Evolutionary conservation across 2,113 vertebrate species (phyloP).

Genomic region (Xiphophorus hellerii): DNA sequence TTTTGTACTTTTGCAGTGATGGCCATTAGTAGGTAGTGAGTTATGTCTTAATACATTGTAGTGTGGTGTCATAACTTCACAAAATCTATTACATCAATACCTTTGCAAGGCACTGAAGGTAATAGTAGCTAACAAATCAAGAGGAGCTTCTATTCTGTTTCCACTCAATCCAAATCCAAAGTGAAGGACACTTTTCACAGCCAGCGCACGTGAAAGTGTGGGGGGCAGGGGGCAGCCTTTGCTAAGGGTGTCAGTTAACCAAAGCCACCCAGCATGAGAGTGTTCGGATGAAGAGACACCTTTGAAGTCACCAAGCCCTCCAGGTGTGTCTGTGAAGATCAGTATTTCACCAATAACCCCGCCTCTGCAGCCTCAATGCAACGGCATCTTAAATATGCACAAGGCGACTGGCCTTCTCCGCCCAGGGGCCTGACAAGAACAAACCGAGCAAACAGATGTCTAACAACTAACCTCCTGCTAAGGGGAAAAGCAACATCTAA

Average conservation of each 20-base stretch:
- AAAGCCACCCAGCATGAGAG: conserved; percentile 60
- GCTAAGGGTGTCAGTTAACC: conserved; percentile 73
- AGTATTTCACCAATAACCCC: conserved; percentile 54
- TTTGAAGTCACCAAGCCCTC: conserved; percentile 76
- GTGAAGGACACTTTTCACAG: too few relatives aligned
- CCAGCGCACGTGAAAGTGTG: background rate
- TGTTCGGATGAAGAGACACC: conserved; percentile 52
- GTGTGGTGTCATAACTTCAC: too few relatives aligned
- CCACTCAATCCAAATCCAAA: too few relatives aligned
- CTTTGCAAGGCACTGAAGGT: too few relatives aligned
- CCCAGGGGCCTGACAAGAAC: conserved; percentile 74
- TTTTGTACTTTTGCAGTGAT: too few relatives aligned
- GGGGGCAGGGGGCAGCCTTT: background rate
- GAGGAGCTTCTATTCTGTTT: too few relatives aligned
- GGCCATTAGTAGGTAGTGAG: too few relatives aligned
- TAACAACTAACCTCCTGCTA: conserved; percentile 76
- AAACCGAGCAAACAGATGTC: conserved; percentile 86
- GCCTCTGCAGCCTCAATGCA: conserved; percentile 44
- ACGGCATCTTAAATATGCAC: conserved; percentile 78
- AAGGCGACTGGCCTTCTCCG: conserved; percentile 51
- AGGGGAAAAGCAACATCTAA: conserved; percentile 69
- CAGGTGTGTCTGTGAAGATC: conserved; percentile 79
- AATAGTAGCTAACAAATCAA: too few relatives aligned
- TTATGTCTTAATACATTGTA: too few relatives aligned
- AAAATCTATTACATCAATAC: too few relatives aligned